phyloP scores from a whole-genome alignment of 2,113 vertebrate genomes.

The Himantopus leucocephalus region DNA sequence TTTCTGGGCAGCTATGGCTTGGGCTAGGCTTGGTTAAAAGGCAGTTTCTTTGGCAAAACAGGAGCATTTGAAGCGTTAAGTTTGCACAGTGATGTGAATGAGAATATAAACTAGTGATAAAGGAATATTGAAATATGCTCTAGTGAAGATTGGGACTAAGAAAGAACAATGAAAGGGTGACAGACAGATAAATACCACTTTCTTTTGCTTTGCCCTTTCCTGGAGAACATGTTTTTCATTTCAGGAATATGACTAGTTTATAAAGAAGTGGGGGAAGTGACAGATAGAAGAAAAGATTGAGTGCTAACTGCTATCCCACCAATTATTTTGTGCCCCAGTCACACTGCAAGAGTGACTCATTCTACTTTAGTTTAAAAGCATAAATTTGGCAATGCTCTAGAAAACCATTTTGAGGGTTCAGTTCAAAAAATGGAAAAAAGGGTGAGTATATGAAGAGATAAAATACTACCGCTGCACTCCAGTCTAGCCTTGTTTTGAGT shows the following conservation, averaged over 20 bases:
- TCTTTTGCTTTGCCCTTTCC: background rate
- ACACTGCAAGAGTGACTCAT: background rate
- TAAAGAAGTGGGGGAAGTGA: background rate
- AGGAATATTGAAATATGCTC: background rate
- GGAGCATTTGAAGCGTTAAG: background rate
- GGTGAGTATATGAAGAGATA: background rate
- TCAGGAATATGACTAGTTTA: background rate
- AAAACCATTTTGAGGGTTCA: background rate
- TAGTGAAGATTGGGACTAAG: background rate
- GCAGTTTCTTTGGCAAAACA: background rate
- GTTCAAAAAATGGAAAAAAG: background rate
- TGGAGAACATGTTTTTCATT: background rate
- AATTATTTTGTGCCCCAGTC: background rate
- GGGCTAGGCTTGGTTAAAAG: background rate
- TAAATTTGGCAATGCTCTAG: background rate
- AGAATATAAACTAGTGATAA: background rate
- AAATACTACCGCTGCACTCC: background rate
- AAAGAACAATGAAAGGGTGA: background rate
- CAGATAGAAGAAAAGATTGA: background rate
- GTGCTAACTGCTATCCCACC: background rate
- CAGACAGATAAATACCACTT: background rate
- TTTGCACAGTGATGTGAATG: background rate
- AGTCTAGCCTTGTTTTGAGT: background rate
- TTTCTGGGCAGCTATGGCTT: background rate
- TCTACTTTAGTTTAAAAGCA: background rate